phyloP scores from a whole-genome alignment of 2,113 vertebrate genomes.

The Callocephalon fimbriatum region DNA sequence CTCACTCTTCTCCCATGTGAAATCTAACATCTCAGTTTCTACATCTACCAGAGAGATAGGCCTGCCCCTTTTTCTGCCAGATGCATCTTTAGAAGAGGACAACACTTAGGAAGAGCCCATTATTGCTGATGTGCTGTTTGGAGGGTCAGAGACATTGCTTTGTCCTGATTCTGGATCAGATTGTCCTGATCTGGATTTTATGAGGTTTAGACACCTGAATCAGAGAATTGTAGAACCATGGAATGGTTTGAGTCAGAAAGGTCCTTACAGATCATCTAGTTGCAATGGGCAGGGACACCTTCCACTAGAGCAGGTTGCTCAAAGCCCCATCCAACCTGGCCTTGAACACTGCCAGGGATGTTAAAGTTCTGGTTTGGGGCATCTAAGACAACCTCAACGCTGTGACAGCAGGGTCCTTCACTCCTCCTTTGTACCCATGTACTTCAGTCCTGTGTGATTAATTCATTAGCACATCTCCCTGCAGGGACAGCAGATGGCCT shows the following conservation, averaged over 20 bases:
- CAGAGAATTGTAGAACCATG: neutral
- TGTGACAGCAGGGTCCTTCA: neutral
- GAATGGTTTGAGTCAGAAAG: neutral
- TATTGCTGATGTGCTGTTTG: rapidly evolving
- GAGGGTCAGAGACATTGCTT: neutral
- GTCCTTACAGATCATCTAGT: neutral
- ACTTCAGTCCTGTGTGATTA: neutral
- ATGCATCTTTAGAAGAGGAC: neutral
- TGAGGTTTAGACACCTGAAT: neutral
- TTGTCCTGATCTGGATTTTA: neutral
- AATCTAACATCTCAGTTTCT: neutral
- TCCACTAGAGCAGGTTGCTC: neutral
- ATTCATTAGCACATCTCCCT: neutral
- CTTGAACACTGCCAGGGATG: neutral
- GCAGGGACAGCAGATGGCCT: neutral
- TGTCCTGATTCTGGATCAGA: neutral
- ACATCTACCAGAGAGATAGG: rapidly evolving
- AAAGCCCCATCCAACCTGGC: neutral
- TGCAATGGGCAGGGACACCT: neutral
- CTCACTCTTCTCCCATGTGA: rapidly evolving
- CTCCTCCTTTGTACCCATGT: neutral
- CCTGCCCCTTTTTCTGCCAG: neutral
- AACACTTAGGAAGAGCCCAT: neutral
- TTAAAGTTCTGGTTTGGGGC: neutral
- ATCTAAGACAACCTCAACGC: neutral